phyloP scores from a whole-genome alignment of 2,888 invertebrate species.

The Melanchra persicariae region DNA sequence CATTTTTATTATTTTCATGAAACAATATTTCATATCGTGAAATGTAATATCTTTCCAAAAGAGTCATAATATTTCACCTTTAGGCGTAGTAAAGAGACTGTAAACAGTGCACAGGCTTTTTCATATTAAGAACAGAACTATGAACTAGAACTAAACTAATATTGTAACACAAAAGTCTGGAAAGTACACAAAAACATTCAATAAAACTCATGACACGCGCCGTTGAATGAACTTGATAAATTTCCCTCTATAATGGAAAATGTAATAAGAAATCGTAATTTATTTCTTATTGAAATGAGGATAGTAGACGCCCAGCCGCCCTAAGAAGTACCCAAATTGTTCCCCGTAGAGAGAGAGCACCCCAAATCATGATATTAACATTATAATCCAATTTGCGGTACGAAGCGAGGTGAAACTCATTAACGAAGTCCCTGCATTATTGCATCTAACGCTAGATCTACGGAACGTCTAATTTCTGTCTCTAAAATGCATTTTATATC shows the following conservation, averaged over 20 bases:
- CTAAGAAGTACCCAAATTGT: slow-evolving; percentile 84
- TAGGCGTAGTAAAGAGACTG: slow-evolving; percentile 24
- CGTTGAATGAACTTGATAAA: slow-evolving; percentile 87
- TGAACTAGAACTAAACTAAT: slow-evolving; percentile 32
- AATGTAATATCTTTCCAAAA: slow-evolving; percentile 29
- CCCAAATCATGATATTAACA: slow-evolving; percentile 87
- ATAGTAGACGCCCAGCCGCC: slow-evolving; percentile 86
- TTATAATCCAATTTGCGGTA: slow-evolving; percentile 89
- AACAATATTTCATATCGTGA: slow-evolving; percentile 45
- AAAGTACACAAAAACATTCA: slow-evolving; percentile 76
- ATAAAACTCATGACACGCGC: slow-evolving; percentile 83
- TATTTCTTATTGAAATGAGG: slow-evolving; percentile 90
- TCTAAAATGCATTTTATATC: slow-evolving; percentile 83
- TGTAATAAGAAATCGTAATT: slow-evolving; percentile 90
- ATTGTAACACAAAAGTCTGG: slow-evolving; percentile 32
- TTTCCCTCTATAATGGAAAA: slow-evolving; percentile 88
- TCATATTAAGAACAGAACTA: slow-evolving; percentile 3
- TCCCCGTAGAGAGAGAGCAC: slow-evolving; percentile 78
- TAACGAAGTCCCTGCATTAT: slow-evolving; percentile 87
- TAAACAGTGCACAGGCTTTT: slow-evolving; percentile 5
- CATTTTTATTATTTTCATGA: slow-evolving; percentile 12
- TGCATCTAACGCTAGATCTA: slow-evolving; percentile 83
- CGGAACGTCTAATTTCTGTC: slow-evolving; percentile 71
- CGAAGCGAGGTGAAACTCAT: slow-evolving; percentile 86
- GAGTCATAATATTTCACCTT: slow-evolving; percentile 24